Evolutionary conservation across 1,140 invertebrate genomes (phyloP).

Genomic region (Matsumurasca onukii): DNA sequence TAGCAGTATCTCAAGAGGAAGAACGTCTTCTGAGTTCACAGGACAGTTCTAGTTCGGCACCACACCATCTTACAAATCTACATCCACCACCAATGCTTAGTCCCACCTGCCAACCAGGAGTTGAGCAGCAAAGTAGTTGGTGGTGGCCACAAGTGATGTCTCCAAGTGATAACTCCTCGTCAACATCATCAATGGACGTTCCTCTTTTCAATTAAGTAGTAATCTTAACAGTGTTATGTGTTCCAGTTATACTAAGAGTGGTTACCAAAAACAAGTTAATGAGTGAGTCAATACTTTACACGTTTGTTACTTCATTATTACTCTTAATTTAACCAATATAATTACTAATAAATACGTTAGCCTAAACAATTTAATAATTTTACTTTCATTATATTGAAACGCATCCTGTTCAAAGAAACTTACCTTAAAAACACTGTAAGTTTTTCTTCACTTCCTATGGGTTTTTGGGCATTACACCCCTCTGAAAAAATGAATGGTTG

Average conservation of each 20-base stretch:
- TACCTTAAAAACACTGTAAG: background rate
- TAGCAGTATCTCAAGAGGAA: background rate
- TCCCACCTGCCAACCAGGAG: background rate
- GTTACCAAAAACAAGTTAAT: background rate
- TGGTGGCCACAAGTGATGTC: background rate
- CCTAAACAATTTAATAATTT: background rate
- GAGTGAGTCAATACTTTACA: background rate
- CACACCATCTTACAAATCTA: background rate
- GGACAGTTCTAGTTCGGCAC: background rate
- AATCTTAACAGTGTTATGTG: background rate
- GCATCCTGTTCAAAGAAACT: no score
- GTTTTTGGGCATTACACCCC: background rate
- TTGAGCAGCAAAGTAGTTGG: background rate
- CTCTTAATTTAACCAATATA: background rate
- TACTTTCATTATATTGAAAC: background rate
- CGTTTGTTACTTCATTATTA: background rate
- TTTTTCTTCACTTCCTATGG: background rate
- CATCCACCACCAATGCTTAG: background rate
- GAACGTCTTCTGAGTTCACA: background rate
- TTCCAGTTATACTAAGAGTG: background rate
- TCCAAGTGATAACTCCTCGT: background rate
- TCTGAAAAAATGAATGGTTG: background rate
- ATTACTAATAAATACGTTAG: background rate
- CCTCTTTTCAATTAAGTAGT: background rate
- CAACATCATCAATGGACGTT: background rate